A percentile compares a stretch with the other conserved stretches of the same genome.
phyloP scores from a whole-genome alignment of 2,797 vertebrate species.

The Platyrinchus mystaceus region DNA sequence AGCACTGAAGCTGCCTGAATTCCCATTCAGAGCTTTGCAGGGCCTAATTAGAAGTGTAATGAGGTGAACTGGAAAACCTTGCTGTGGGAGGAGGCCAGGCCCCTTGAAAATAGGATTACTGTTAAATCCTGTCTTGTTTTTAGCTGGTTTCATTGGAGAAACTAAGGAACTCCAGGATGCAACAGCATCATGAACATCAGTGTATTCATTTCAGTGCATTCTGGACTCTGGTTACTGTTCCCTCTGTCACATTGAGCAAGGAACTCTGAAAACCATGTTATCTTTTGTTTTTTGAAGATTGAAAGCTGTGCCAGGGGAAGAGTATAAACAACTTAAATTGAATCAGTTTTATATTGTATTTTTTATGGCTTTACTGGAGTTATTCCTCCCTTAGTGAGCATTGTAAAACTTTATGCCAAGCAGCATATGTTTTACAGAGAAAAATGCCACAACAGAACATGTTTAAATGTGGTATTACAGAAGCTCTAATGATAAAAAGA shows the following conservation, averaged over 20 bases:
- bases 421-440: neutral
- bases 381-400: neutral
- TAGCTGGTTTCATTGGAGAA: neutral
- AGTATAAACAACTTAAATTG: neutral
- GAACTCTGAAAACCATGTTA: neutral
- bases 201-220: neutral
- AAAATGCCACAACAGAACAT: neutral
- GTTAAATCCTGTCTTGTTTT: neutral
- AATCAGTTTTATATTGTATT: neutral
- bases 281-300: neutral
- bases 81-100: neutral
- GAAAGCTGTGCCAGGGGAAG: neutral
- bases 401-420: neutral
- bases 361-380: neutral
- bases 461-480: neutral
- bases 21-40: neutral
- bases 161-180: neutral
- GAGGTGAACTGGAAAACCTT: neutral
- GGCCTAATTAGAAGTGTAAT: neutral
- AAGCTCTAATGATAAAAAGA: neutral
- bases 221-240: neutral
- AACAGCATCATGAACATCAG: neutral
- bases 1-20: neutral
- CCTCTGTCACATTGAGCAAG: neutral
- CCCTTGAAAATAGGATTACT: neutral